A percentile compares a stretch with the other conserved stretches of the same genome.
phyloP scores from a whole-genome alignment of 2,888 invertebrate genomes.

The Blastobasis adustella region DNA sequence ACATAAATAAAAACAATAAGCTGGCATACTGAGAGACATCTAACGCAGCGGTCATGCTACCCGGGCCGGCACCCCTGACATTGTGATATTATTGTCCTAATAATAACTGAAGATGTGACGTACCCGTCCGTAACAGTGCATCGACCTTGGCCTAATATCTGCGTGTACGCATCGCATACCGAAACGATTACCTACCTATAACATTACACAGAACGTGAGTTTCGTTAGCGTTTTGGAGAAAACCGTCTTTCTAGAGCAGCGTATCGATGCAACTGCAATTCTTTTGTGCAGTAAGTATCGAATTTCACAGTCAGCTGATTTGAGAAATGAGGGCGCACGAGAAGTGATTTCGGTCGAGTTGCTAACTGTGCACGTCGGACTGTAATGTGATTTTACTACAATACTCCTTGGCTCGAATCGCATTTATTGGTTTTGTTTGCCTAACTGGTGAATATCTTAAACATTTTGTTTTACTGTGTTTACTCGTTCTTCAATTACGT shows the following conservation, averaged over 20 bases:
- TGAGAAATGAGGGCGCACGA: background rate
- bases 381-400: no score
- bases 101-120: constrained; percentile 14
- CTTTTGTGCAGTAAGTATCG: constrained; percentile 5
- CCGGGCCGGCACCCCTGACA: constrained; percentile 5
- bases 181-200: no score
- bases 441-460: no score
- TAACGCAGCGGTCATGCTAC: constrained; percentile 3
- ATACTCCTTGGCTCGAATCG: no score
- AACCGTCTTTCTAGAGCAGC: constrained; percentile 40
- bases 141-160: constrained; percentile 55
- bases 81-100: constrained; percentile 18
- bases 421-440: no score
- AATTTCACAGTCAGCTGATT: background rate
- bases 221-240: constrained; percentile 41
- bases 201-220: constrained; percentile 18
- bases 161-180: constrained; percentile 30
- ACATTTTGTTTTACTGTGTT: no score
- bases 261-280: constrained; percentile 16
- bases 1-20: constrained; percentile 13
- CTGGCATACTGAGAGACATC: constrained; percentile 9
- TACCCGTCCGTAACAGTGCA: constrained; percentile 5
- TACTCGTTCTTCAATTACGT: no score
- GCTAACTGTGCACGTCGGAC: no score
- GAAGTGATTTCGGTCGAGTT: no score